Evolutionary conservation across 2,888 invertebrate genomes (phyloP), one percentile per base, ranked within the genome.

Genomic region (Hemithea aestivaria): DNA sequence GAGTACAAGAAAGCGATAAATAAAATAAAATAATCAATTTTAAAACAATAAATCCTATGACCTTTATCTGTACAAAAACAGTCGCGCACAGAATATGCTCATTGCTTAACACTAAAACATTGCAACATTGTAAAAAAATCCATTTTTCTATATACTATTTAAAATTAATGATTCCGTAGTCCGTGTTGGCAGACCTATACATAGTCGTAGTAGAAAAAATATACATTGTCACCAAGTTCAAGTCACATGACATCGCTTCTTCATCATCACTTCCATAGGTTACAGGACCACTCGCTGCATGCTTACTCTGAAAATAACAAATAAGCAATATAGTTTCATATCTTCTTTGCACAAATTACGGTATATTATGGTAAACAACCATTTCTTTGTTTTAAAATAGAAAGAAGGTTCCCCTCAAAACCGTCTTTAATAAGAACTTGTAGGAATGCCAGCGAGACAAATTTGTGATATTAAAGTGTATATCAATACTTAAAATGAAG

Each of bases 151-250:
- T 16, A 48, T 44, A 48, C 32, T 47, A 47, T 45, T 41, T 41
- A 41, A 72, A 69, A 69, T 62, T 66, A 70, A 73, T 66, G 53
- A 58, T 63, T 29, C 55, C 59, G 62, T 53, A 55, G 65, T 72
- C 67, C 62, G 35, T 9, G 27, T 60, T 58, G 59, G 55, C 63
- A 65, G 75, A 66, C 70, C 60, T 71, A 76, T 84, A 78, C 81
- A 79, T 16, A 2, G 16, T 16, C 76, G 80, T 71, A 78, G 78
- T 83, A 80, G 72, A 80, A 83, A 83, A 84, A 83, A 84, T 84
- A 80, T 85, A 85, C 84, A 85, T 66, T 74, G 75, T 74, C 68
- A 69, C 66, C 64, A 66, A 59, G 54, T 69, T 66, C 62, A 71
- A 39, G 38, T 32, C 25, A 35, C 42, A 45, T 4, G 16, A n/a